Base-by-base conservation (phyloP, 2,888 invertebrate genomes). In the Eumerus sabulonum region DNA sequence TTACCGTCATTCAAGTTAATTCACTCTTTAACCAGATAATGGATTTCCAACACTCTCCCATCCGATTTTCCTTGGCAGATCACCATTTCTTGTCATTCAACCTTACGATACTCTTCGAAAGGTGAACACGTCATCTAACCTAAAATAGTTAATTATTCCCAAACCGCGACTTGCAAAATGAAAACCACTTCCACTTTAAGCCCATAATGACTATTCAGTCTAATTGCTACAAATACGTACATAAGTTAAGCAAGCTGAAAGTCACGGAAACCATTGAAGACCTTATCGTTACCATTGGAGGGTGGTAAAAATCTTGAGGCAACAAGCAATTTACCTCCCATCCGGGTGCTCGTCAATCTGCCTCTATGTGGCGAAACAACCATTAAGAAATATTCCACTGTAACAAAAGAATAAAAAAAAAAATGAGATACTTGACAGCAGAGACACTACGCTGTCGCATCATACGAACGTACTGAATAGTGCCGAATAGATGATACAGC, bases 161-260 rank as follows among this genome's bases (percentile, higher is more conserved):
- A 18, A n/a, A 54, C 59, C 63, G 47, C 73, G 73, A 63, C 57
- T 47, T 59, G 54, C 9, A 47, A 48, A 77, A 60, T 27, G 44
- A 59, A 70, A 68, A 50, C 63, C 57, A 56, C 63, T 68, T 64
- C 50, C 50, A 27, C 35, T 38, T 35, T 35, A 60, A 47, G 47
- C 47, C 59, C 18, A 63, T 54, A 68, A 73, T 63, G 63, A 64
- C 68, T 79, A 68, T 79, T 73, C 73, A 73, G 74, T 56, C 54
- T 79, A 79, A 79, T 79, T 70, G 74, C 74, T 74, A 50, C 45
- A 70, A 79, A 79, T 74, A 64, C 51, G 68, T 68, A 64, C 51
- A 63, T 68, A 74, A 70, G 64, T 68, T 60, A 60, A 64, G 56
- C 59, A 47, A 64, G 63, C 70, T 64, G 59, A 79, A 79, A 79